These are phyloP conservation scores for Hymenopus coronatus DNA, from an alignment of 2,888 invertebrate genomes.

Conservation along the genomic window DNA sequence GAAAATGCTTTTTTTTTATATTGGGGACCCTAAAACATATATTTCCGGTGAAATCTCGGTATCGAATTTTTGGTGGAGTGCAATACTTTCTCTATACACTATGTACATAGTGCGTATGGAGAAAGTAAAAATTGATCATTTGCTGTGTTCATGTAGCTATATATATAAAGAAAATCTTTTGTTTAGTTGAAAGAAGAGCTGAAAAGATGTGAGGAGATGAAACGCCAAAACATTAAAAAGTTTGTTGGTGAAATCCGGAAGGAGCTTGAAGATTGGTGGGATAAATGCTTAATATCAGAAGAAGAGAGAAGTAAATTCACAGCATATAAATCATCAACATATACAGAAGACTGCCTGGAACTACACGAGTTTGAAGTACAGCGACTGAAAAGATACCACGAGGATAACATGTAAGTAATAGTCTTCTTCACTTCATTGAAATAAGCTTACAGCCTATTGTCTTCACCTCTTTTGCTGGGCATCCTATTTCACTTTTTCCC, in stretches of 20 bases:
- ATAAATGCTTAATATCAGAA: conserved; percentile 67
- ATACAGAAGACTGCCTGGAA: conserved; percentile 75
- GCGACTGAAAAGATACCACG: conserved; percentile 63
- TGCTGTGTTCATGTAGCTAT: too few relatives aligned
- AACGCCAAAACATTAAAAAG: conserved; percentile 67
- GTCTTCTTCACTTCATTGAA: too few relatives aligned
- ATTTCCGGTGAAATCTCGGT: too few relatives aligned
- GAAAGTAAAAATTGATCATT: too few relatives aligned
- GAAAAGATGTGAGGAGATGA: conserved; percentile 69
- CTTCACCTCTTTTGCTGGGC: too few relatives aligned
- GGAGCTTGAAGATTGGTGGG: conserved; percentile 74
- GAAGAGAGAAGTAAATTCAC: conserved; percentile 60
- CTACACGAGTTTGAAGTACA: conserved; percentile 76
- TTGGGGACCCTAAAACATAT: too few relatives aligned
- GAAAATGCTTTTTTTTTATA: too few relatives aligned
- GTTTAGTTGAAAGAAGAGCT: conserved; percentile 64
- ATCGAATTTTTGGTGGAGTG: too few relatives aligned
- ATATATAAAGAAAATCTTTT: not conserved
- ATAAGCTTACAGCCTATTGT: too few relatives aligned
- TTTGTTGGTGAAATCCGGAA: conserved; percentile 65
- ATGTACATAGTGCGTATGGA: too few relatives aligned
- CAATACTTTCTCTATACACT: too few relatives aligned
- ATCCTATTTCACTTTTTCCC: too few relatives aligned
- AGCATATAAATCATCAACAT: conserved; percentile 64
- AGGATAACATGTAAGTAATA: conserved; percentile 57